Conservation (phyloP, 2,797 vertebrate species). For the Microctenopoma stevenorrisi region DNA sequence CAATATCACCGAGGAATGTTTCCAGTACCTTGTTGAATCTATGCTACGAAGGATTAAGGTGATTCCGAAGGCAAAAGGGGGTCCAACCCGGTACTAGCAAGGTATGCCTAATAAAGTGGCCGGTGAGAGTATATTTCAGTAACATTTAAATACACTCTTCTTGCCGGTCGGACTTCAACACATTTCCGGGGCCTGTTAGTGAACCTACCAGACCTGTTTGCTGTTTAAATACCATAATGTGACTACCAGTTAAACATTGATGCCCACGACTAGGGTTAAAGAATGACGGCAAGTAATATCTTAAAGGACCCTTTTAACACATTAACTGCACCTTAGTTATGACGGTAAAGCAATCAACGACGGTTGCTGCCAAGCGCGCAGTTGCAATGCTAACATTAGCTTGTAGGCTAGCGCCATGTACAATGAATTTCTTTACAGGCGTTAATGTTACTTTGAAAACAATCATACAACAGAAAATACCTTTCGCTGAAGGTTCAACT, state of each 20-base stretch:
- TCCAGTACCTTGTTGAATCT: no score
- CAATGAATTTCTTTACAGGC: background rate
- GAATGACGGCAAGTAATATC: background rate
- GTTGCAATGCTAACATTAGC: conserved; percentile 12
- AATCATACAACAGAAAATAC: background rate
- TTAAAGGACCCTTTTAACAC: no score
- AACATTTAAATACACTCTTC: background rate
- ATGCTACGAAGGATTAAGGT: no score
- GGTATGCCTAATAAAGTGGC: no score
- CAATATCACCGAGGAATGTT: no score
- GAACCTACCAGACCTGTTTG: conserved; percentile 9
- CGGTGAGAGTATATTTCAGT: background rate
- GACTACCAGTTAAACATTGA: background rate
- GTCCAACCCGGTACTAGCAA: no score
- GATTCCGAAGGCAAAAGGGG: no score
- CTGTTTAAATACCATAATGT: background rate
- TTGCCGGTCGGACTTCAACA: background rate
- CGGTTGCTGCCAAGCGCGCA: no score
- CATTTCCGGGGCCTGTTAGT: conserved; percentile 5
- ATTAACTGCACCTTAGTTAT: no score
- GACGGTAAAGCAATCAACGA: background rate
- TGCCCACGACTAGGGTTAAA: fast-evolving
- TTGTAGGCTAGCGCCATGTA: background rate
- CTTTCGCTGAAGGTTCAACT: fast-evolving
- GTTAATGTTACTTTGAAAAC: background rate